Evolutionary conservation across 2,113 vertebrate genomes (phyloP).

Genomic region (Ptilonorhynchus violaceus): DNA sequence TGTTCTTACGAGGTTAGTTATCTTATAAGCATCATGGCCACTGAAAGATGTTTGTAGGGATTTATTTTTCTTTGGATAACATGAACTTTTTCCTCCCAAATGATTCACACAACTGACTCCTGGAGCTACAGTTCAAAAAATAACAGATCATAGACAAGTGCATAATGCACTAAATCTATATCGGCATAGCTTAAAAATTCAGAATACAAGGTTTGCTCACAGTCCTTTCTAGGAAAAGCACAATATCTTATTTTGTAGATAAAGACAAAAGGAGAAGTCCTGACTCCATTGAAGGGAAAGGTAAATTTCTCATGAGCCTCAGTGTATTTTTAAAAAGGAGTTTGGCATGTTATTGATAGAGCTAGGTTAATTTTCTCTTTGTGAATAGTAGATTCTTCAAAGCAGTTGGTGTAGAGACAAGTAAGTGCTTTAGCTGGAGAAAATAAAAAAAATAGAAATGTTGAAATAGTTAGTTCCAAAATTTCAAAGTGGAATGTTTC

Average conservation of each 20-base stretch:
- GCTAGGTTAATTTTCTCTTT: neutral
- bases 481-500: neutral
- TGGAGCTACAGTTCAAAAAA: neutral
- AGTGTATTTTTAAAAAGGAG: neutral
- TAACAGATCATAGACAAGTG: neutral
- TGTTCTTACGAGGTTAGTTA: rapidly evolving
- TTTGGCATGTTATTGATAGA: neutral
- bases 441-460: neutral
- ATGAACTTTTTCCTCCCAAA: neutral
- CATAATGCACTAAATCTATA: neutral
- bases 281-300: neutral
- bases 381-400: neutral
- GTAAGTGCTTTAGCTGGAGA: neutral
- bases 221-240: neutral
- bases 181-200: neutral
- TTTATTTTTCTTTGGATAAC: neutral
- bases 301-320: neutral
- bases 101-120: neutral
- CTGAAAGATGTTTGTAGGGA: neutral
- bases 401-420: neutral
- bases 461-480: neutral
- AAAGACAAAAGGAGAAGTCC: neutral
- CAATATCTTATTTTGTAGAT: neutral
- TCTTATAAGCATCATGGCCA: neutral
- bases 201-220: neutral